Base-by-base conservation (phyloP, 2,888 invertebrate genomes). In the Drosophila picticornis region DNA sequence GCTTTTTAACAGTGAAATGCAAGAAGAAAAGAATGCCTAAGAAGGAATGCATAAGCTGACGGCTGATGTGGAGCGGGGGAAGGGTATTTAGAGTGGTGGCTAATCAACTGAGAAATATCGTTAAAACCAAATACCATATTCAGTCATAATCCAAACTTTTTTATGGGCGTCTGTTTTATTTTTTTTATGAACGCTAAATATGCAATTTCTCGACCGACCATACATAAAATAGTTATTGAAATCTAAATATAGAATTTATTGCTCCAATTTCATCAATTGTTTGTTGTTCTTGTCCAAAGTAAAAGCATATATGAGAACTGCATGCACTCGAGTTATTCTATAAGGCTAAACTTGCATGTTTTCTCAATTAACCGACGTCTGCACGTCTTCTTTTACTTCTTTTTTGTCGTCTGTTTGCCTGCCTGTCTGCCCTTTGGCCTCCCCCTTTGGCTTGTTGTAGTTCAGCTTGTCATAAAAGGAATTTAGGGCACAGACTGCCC, bases 401-500 rank as follows among this genome's bases (percentile, higher is more conserved):
- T 34, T 29, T 50, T 64, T 40, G 43, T 40, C 22, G n/a, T 38
- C 50, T 75, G 43, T 61, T 27, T 69, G 63, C 65, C 55, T 40
- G 56, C 57, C 29, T 29, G 38, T 62, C 73, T 74, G 53, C 69
- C 27, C 36, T 27, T 36, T 19, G 34, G 19, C 11, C 25, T 36
- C n/a, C 11, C 51, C 59, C 55, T 67, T 65, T 31, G 43, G 34
- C 62, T 58, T 70, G 36, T 52, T 70, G 40, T 59, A 51, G 63
- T 36, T 36, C 43, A 55, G 62, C 67, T 63, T 66, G 74, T 63
- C 59, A 60, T 70, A 55, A 64, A 79, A 53, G 57, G 77, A 69
- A 83, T 83, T 84, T 82, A 22, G 85, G 77, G 68, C 88, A 86
- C 46, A 52, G 69, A 58, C 70, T 75, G 64, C 56, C 57, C 53